Evolutionary conservation across 2,888 invertebrate species (phyloP), one percentile per base, ranked within the genome.

Genomic region (Pyrgus malvae): DNA sequence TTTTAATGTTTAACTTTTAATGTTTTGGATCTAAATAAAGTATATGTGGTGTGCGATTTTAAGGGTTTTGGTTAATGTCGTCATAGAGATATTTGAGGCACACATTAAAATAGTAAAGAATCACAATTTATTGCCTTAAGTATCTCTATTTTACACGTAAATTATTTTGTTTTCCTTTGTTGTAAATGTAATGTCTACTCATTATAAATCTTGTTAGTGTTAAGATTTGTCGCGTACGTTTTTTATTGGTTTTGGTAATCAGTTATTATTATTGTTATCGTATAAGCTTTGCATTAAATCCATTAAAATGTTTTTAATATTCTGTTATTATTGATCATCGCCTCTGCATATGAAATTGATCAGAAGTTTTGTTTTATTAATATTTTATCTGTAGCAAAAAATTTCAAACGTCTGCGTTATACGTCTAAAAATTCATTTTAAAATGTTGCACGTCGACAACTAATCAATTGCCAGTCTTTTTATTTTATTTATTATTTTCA

Each of bases 1-100:
- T 61, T 63, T 56, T 62, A 56, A 50, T 61, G 62, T 56, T 62
- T 69, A 68, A 68, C 67, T 72, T 69, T 68, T 62, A 60, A 64
- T 66, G 58, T 19, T 45, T n/a, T 69, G 65, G 65, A 63, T 67
- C 61, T 59, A 60, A 63, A 63, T 61, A 55, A 57, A 62, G 58
- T 56, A 48, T 68, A 59, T 63, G 57, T 56, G 58, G 66, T 66
- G 70, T 68, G 66, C 64, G 67, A 63, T 62, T 66, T 67, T 55
- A 59, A 59, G 66, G 60, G 50, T 14, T 8, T 67, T 66, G 59
- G 68, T 55, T 55, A 58, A 67, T 68, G 62, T 61, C 63, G 60
- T 61, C 51, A 55, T 67, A 61, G 61, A 9, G 11, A 29, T 38
- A 27, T 38, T 53, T 44, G 29, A 45, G 53, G 53, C 44, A 38